Evolutionary conservation across 2,888 invertebrate genomes (phyloP), one percentile per base, ranked within the genome.

Genomic region (Flexamia atlantica): DNA sequence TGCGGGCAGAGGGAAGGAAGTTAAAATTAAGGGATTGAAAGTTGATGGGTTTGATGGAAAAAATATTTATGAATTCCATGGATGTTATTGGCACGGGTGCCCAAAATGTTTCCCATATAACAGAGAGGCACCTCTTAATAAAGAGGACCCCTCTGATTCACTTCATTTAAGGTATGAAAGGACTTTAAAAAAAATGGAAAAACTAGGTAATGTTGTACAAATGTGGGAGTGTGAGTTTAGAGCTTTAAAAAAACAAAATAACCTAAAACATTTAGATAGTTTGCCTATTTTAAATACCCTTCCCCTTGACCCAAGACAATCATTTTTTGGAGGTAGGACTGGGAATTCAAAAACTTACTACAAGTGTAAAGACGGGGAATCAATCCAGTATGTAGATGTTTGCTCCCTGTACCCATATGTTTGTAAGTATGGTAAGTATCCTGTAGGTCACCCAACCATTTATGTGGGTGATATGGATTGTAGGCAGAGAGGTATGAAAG

Each of bases 241-340:
- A 42, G 42, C 23, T 23, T 32, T 74, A 30, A 72, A 46, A 14
- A 36, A 64, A 72, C n/a, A 20, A 4, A 32, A 20, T 70, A 80
- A 68, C n/a, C 50, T 57, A 12, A 1, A 25, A 17, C 40, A 81
- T 17, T 17, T 42, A 23, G 36, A 50, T 14, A 36, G 32, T n/a
- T 20, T 72, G 9, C 23, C 23, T 17, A 64, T 70, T 32, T 25
- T 53, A 9, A 20, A 50, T 12, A 42, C 32, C 0, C 79, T 42
- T n/a, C 86, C 86, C 0, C 72, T 88, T 20, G 86, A 88, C 46
- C 86, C 87, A 4, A 70, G 88, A 14, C 86, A 88, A 84, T 85
- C 86, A 1, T 88, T 88, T 81, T 88, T 85, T 82, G 88, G 88
- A 7, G 89, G 88, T 12, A 85, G 88, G 14, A 88, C 88, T 4